Evolutionary conservation across 2,888 invertebrate genomes (phyloP), one percentile per base, ranked within the genome.

Genomic region (Koerneria pararmatus): DNA sequence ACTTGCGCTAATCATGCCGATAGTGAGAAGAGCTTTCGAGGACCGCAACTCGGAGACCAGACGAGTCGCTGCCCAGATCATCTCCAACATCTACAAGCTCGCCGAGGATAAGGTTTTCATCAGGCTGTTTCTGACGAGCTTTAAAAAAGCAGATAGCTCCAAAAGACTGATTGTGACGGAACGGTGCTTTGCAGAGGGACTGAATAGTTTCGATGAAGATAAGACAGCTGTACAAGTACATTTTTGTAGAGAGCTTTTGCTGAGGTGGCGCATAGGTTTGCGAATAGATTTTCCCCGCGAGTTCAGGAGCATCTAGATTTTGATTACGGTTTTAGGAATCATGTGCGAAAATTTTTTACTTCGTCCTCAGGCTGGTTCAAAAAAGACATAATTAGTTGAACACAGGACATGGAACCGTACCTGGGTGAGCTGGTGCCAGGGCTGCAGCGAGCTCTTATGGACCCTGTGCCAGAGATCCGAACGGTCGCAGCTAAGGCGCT

Each of bases 41-140:
- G 97, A 97, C 86, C 88, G 98, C 71, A 93, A 93, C 60, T 95
- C 97, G 0, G 97, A 98, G 86, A 97, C 95, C 0, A 88, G 98
- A 78, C 94, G 97, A 87, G 95, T 97, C 94, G 94, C 98, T 1
- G 95, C 95, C 2, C 95, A 98, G 87, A 97, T 99, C 84, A 95
- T 99, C 78, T 95, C 97, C 67, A 98, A 97, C 85, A 97, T 98
- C 94, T 98, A 97, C 86, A 95, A 95, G 1, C 87, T 99, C 56
- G 97, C 97, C 0, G 97, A 97, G 86, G 95, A 97, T 85, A 98
- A 98, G 84, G 86, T 86, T 3, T 49, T 46, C 4, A 46, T n/a
- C n/a, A n/a, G n/a, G n/a, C n/a, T n/a, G n/a, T n/a, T n/a, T n/a
- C n/a, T n/a, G n/a, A n/a, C n/a, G n/a, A n/a, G n/a, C n/a, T n/a